Evolutionary conservation across 2,113 vertebrate species (phyloP), one percentile per base, ranked within the genome.

Genomic region (Chaetodon auriga): DNA sequence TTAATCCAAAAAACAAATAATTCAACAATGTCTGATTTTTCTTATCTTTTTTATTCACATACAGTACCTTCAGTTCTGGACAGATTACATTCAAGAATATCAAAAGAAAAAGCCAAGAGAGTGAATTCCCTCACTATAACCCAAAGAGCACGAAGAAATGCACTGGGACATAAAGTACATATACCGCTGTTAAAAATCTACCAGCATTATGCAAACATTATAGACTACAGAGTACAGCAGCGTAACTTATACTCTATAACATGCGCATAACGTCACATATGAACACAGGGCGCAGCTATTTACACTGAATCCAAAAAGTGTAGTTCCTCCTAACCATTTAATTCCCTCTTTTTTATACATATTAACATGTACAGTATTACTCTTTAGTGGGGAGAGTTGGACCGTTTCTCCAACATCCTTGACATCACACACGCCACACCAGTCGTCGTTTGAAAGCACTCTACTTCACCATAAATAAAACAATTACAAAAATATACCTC

Each of bases 401-500:
- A 90, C 55, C 9, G n/a, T 80, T 91, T 83, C 68, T 88, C 80
- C 71, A 62, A 86, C 69, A 48, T 76, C 68, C 54, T 80, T 79
- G 36, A 75, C 69, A 85, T 54, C 71, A 53, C 75, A 55, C 85
- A 9, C 70, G 48, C 60, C 54, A 12, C 70, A 51, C 60, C 54
- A 12, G 70, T 53, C 48, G 79, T 78, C 74, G 70, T 83, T 87
- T 70, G 23, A 87, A 88, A 92, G 89, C 87, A 73, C 82, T 90
- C 87, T 94, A 93, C 90, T 84, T 89, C 80, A 92, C 84, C 92
- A 95, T 95, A 94, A 94, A 95, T 93, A 93, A 91, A 83, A 90
- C 86, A 78, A 51, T 92, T 92, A 94, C 84, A 95, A 95, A 95
- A 95, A 95, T 94, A 95, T 87, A 92, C 83, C 86, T 91, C 91